Evolutionary conservation across 2,888 invertebrate genomes (phyloP), one percentile per base, ranked within the genome.

Genomic region (Philaethria dido): DNA sequence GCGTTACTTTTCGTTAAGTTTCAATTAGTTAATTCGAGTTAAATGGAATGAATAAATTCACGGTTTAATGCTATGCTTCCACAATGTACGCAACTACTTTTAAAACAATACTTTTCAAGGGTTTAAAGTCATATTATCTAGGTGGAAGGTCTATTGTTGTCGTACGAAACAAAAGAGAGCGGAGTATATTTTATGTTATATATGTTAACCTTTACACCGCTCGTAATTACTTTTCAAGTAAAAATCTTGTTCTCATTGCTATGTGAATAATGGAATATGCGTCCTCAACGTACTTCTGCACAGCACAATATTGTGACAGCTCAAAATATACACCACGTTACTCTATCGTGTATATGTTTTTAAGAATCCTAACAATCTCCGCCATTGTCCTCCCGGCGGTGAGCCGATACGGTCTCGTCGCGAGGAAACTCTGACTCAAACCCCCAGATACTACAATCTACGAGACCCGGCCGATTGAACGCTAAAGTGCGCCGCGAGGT

Each of bases 151-250:
- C 68, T 65, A 70, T 68, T 68, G 65, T 70, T 68, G 60, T 57
- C 57, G 59, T 22, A 48, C 25, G 62, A 64, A 68, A 70, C 68
- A 70, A 70, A 64, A 68, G 68, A 68, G 68, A 64, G 16, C 29
- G 20, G 29, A 13, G 61, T 55, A 59, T 65, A 65, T 54, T 64
- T 54, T 62, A 68, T 59, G 62, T 42, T 62, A 65, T 62, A 66
- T 48, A 64, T 68, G 62, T 72, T 73, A 68, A 73, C 74, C 74
- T 75, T 73, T 72, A 72, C 70, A 70, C 74, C 64, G 48, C 54
- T 36, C 54, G 66, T 69, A 62, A 73, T 75, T 75, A 74, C 65
- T n/a, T n/a, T n/a, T n/a, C 70, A 73, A 74, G 73, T 74, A 69
- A 71, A n/a, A 74, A 74, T 74, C 50, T 57, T 62, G 68, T 69